A percentile compares a stretch with the other conserved stretches of the same genome.
phyloP scores from a whole-genome alignment of 2,113 vertebrate species.

The Corydoras maculifer region DNA sequence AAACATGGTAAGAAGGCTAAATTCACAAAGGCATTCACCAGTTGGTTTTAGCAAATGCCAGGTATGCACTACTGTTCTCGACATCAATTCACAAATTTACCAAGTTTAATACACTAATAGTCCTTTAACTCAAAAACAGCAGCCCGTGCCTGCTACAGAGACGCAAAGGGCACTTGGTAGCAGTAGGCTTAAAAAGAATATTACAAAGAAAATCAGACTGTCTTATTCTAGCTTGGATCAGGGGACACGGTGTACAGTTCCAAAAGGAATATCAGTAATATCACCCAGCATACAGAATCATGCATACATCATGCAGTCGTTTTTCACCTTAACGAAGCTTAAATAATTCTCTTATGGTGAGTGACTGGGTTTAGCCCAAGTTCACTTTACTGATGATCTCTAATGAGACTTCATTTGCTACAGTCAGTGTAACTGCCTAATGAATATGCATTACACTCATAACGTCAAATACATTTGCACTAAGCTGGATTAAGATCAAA shows the following conservation, averaged over 20 bases:
- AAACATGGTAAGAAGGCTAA: conserved; percentile 1
- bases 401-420: not conserved
- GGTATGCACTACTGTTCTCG: not conserved
- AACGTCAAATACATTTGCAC: not conserved
- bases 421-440: conserved; percentile 1
- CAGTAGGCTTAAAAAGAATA: conserved; percentile 36
- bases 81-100: not conserved
- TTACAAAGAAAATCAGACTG: conserved; percentile 35
- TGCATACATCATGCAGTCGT: not conserved
- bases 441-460: not conserved
- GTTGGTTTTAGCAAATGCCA: no score
- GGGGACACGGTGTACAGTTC: conserved; percentile 13
- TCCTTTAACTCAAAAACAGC: conserved; percentile 8
- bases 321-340: not conserved
- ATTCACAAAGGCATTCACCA: not conserved
- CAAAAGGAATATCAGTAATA: conserved; percentile 17
- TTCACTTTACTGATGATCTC: not conserved
- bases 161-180: conserved; percentile 20
- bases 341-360: not conserved
- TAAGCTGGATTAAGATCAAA: not conserved
- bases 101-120: conserved; percentile 4
- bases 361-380: not conserved
- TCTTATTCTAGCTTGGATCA: conserved; percentile 17
- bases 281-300: conserved; percentile 10
- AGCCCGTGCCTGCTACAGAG: not conserved